Conservation (phyloP, 2,888 invertebrate genomes). For the Aspidiotus rigidus region DNA sequence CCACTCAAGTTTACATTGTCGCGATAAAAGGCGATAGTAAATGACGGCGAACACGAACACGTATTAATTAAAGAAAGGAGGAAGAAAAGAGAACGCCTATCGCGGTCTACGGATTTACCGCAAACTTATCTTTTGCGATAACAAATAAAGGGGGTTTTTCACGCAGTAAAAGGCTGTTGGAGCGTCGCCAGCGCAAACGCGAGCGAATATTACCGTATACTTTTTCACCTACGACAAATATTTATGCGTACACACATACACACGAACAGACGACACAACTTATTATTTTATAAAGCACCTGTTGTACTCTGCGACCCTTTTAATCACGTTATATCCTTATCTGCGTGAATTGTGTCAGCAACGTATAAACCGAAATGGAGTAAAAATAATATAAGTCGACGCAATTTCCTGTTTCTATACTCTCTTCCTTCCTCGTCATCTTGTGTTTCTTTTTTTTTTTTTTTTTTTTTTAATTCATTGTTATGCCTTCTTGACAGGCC, state of each 20-base stretch:
- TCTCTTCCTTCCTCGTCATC: too few relatives aligned
- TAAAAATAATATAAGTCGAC: slow-evolving; percentile 28
- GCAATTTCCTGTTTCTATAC: slow-evolving; percentile 19
- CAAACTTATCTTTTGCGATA: too few relatives aligned
- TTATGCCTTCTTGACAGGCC: background rate
- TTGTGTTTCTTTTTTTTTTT: background rate
- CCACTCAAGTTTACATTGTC: too few relatives aligned
- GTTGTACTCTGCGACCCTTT: slow-evolving; percentile 21
- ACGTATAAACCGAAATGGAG: slow-evolving; percentile 14
- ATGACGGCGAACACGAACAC: background rate
- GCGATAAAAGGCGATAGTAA: background rate
- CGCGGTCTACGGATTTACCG: too few relatives aligned
- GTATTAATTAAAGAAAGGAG: background rate
- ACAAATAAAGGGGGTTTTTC: too few relatives aligned
- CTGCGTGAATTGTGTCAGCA: slow-evolving; percentile 31
- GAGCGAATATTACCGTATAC: too few relatives aligned
- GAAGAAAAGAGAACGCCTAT: background rate
- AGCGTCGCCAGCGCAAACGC: slow-evolving; percentile 18
- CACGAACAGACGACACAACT: slow-evolving; percentile 28
- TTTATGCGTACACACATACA: background rate
- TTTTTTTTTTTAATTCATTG: background rate
- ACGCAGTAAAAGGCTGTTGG: slow-evolving; percentile 3
- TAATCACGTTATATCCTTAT: slow-evolving; percentile 31
- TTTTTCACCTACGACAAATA: too few relatives aligned
- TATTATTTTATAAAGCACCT: slow-evolving; percentile 33